Evolutionary conservation across 2,797 vertebrate species (phyloP), one percentile per base, ranked within the genome.

Genomic region (Amniataba percoides): DNA sequence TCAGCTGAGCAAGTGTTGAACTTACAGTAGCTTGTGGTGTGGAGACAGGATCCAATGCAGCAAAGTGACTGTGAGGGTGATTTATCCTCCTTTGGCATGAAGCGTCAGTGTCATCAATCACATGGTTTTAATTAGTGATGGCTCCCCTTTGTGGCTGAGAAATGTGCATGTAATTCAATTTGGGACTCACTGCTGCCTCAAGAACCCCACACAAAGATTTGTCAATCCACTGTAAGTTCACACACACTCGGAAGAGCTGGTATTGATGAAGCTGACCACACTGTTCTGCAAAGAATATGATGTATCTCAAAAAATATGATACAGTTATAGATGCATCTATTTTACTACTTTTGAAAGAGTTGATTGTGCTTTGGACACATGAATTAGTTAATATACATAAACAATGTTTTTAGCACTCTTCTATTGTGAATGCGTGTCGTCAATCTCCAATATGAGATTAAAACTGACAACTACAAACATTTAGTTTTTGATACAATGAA

Each of bases 121-220:
- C 93, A 80, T 90, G 89, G 81, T 92, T 94, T 95, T 95, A 95
- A 95, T 94, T 95, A 94, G 91, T 89, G 94, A 93, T 94, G 94
- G 92, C 93, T 93, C 88, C 92, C 93, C 91, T 94, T 94, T 95
- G 95, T 93, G 93, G 89, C 90, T 92, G 93, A 94, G 92, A 95
- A 96, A 95, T 94, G 94, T 95, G 93, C 94, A 95, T 95, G 95
- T 95, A 94, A 95, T 96, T 95, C 94, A 94, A 95, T 94, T 95
- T 94, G 91, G 93, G 93, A 94, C 88, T 91, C 80, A 69, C 90
- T 83, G 89, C 90, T 89, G 90, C 86, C 81, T 88, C 80, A 59
- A 84, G 83, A 85, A 88, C 42, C 80, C 79, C 85, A 87, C 85
- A 87, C 83, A 83, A 71, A 76, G 91, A 89, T 87, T 87, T 72